Percentiles rank a stretch among this genome's conserved stretches.
phyloP scores from a whole-genome alignment of 1,140 invertebrate genomes.

The Batillaria attramentaria region DNA sequence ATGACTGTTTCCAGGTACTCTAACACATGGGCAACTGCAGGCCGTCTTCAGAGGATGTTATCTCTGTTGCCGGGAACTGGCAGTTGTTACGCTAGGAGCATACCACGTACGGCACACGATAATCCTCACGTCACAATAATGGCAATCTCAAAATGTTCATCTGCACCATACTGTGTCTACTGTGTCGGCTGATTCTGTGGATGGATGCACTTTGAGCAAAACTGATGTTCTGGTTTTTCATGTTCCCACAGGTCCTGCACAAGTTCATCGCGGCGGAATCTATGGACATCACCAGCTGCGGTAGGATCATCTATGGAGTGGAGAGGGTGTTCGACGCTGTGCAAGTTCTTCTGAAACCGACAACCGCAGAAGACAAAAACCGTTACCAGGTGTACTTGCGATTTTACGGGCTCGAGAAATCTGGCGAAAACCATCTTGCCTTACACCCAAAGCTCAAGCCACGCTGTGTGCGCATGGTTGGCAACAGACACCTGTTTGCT shows the following conservation, averaged over 20 bases:
- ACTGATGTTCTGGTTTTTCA: no score
- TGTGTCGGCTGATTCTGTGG: no score
- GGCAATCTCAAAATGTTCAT: no score
- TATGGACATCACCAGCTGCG: not conserved
- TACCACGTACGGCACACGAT: no score
- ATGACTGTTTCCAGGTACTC: no score
- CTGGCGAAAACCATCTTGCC: slow-evolving; percentile 28
- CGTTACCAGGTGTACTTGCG: slow-evolving; percentile 34
- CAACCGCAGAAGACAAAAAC: slow-evolving; percentile 31
- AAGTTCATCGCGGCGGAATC: not conserved
- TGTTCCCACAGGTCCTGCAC: slow-evolving; percentile 1
- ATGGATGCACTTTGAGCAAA: no score
- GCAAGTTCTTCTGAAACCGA: slow-evolving; percentile 31
- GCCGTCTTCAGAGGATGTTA: no score
- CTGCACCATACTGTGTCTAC: no score
- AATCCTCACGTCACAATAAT: no score
- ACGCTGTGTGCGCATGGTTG: slow-evolving; percentile 36
- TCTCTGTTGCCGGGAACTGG: no score
- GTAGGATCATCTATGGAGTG: not conserved
- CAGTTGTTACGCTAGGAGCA: no score
- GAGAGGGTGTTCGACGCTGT: slow-evolving; percentile 30
- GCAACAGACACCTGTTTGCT: not conserved
- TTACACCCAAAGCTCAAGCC: slow-evolving; percentile 49
- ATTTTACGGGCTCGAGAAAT: slow-evolving; percentile 50
- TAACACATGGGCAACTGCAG: no score